Base-by-base conservation (phyloP, 1,140 invertebrate species). In the Phymastichus coffea region DNA sequence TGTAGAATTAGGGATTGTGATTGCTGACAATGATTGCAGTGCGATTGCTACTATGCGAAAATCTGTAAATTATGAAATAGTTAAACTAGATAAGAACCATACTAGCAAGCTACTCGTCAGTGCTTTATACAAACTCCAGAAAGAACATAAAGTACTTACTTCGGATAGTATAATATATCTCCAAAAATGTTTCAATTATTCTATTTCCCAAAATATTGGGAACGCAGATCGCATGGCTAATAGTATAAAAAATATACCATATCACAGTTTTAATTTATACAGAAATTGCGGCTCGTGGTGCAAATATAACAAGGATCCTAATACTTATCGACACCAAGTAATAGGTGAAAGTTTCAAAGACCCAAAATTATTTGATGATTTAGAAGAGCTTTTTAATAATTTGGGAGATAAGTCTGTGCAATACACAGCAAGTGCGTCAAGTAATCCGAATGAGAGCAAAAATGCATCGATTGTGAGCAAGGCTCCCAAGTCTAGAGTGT, bases 371-470 rank as follows among this genome's bases (percentile, higher is more conserved):
- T 41, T 53, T 3, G 48, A 57, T 20, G 55, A 37, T 28, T 52
- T 64, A 28, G 44, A 38, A 40, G 23, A 38, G 14, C 20, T 61
- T 2, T 66, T 64, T 48, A 17, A 58, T 20, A 54, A 46, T 23
- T 48, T 66, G 19, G 57, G 54, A 14, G 3, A 20, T 14, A 48
- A 65, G 15, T 37, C 41, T 37, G 37, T 53, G 22, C 48, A 55
- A 40, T 63, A 49, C 35, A 17, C 28, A n/a, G 35, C 46, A 15
- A 47, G 61, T 28, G 57, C 49, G 23, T 66, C 58, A 6, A 64
- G 59, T 38, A 63, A 66, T 26, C 49, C 62, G 0, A 66, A 66
- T 58, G 60, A 66, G 25, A 66, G 65, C 48, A 40, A 64, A 17
- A 66, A 66, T 25, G 28, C 58, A 14, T 35, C 57, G 8, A 66